A percentile compares a stretch with the other conserved stretches of the same genome.
These are phyloP conservation scores for Allacma fusca DNA, from an alignment of 2,888 invertebrate species.

Conservation along the genomic window DNA sequence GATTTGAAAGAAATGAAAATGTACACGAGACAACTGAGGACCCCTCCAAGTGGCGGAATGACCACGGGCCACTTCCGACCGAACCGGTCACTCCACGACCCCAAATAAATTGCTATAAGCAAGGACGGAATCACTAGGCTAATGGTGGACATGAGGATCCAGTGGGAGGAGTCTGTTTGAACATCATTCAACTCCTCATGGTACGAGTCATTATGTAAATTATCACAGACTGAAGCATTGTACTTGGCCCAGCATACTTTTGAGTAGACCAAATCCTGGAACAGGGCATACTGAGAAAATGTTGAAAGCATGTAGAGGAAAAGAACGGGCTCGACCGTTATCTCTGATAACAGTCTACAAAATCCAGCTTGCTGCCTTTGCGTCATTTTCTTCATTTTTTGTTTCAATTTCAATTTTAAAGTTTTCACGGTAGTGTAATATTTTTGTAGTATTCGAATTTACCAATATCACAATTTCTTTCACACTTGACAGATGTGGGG, in stretches of 20 bases:
- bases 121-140: conserved; percentile 62
- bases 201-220: conserved; percentile 59
- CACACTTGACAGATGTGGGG: too few relatives aligned
- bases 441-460: too few relatives aligned
- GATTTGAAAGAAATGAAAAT: conserved; percentile 63
- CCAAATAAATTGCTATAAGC: conserved; percentile 62
- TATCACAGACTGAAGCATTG: conserved; percentile 50
- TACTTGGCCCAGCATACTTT: conserved; percentile 63
- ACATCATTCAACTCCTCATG: conserved; percentile 59
- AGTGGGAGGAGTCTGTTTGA: conserved; percentile 62
- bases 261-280: conserved; percentile 65
- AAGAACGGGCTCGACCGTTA: conserved; percentile 66
- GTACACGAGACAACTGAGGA: conserved; percentile 62
- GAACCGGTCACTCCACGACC: conserved; percentile 64
- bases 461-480: too few relatives aligned
- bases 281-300: conserved; percentile 64
- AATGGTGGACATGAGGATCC: conserved; percentile 63
- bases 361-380: neutral
- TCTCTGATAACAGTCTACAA: conserved; percentile 44
- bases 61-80: conserved; percentile 66
- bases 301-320: conserved; percentile 65
- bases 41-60: conserved; percentile 64
- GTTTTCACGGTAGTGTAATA: too few relatives aligned
- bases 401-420: too few relatives aligned
- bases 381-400: conserved; percentile 22